phyloP scores from a whole-genome alignment of 2,888 invertebrate genomes.

The Cetonia aurata region DNA sequence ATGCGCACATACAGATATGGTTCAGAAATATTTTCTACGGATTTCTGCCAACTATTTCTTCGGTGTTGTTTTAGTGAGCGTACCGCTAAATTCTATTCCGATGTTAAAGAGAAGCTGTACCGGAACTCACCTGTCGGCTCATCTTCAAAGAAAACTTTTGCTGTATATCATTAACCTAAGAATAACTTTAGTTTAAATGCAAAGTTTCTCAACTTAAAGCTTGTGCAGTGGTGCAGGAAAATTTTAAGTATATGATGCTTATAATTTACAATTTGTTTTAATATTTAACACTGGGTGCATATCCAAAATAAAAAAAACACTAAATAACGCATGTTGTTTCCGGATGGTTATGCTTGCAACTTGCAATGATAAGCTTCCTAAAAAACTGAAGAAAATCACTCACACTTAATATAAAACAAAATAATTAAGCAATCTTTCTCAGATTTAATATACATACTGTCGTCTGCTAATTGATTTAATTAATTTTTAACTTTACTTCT shows the following conservation, averaged over 20 bases:
- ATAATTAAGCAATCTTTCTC: too few species aligned
- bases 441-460: too few species aligned
- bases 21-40: conserved; percentile 1
- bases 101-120: conserved; percentile 6
- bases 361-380: too few species aligned
- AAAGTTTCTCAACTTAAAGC: neutral
- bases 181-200: conserved; percentile 5
- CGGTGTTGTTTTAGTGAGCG: neutral
- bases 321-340: too few species aligned
- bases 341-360: too few species aligned
- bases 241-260: neutral
- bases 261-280: neutral
- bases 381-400: too few species aligned
- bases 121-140: conserved; percentile 17
- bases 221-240: neutral
- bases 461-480: too few species aligned
- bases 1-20: conserved; percentile 1
- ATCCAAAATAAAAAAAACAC: too few species aligned
- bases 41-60: conserved; percentile 13
- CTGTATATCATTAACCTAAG: conserved; percentile 17
- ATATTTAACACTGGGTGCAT: too few species aligned
- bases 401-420: too few species aligned
- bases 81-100: neutral
- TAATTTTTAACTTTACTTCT: too few species aligned
- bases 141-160: conserved; percentile 23